Percentiles rank a stretch among this genome's conserved stretches.
These are phyloP conservation scores for Uloborus diversus DNA, from an alignment of 1,140 invertebrate genomes.

Conservation along the genomic window DNA sequence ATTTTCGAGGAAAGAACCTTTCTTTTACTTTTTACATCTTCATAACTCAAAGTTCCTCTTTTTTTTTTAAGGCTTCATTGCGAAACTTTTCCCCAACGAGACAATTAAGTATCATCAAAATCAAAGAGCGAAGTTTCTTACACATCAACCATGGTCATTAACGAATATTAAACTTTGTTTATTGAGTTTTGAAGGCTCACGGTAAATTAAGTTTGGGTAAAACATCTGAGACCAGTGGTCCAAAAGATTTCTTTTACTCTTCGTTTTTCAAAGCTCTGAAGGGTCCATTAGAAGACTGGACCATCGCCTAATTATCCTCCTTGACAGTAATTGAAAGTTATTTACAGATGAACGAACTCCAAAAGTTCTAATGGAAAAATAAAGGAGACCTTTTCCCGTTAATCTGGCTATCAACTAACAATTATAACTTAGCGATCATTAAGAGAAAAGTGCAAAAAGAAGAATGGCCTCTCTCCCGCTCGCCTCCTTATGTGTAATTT, in stretches of 20 bases:
- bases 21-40: too few relatives aligned
- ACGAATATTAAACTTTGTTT: constrained; percentile 49
- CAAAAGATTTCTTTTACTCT: constrained; percentile 23
- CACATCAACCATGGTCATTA: constrained; percentile 25
- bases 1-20: too few relatives aligned
- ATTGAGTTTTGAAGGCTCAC: constrained; percentile 48
- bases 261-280: constrained; percentile 5
- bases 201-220: constrained; percentile 52
- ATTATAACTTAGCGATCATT: constrained; percentile 52
- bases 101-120: too few relatives aligned
- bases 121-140: too few relatives aligned
- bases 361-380: constrained; percentile 53
- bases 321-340: constrained; percentile 54
- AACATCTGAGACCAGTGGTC: constrained; percentile 30
- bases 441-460: constrained; percentile 33
- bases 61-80: too few relatives aligned
- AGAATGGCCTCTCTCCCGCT: neutral
- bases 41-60: too few relatives aligned
- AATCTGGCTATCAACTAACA: constrained; percentile 50
- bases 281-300: constrained; percentile 38
- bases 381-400: constrained; percentile 41
- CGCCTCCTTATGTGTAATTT: constrained; percentile 6
- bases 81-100: too few relatives aligned
- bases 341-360: constrained; percentile 44
- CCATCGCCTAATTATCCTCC: constrained; percentile 44